phyloP scores from a whole-genome alignment of 2,888 invertebrate species.

The Pterostichus niger region DNA sequence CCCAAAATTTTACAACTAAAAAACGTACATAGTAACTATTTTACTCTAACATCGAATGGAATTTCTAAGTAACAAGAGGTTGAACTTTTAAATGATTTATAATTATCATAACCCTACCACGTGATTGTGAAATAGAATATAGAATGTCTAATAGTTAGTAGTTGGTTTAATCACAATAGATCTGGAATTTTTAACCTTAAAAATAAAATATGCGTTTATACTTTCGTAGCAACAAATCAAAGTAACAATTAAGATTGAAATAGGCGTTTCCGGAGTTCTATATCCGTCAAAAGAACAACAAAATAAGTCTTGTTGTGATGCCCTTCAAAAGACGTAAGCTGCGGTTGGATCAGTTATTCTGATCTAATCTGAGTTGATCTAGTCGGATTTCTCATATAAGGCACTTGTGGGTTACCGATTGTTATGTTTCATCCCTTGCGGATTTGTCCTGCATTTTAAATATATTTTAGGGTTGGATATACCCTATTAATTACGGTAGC shows the following conservation, averaged over 20 bases:
- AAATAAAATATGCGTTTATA: background rate
- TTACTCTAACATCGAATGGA: background rate
- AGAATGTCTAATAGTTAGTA: background rate
- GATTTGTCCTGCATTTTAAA: no score
- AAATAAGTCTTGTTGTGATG: background rate
- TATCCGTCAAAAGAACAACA: background rate
- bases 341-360: background rate
- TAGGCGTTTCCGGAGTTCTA: constrained; percentile 37
- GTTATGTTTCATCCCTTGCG: no score
- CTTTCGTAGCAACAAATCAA: constrained; percentile 23
- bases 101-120: background rate
- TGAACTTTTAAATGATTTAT: background rate
- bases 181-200: constrained; percentile 6
- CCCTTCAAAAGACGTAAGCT: constrained; percentile 10
- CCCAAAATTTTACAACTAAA: background rate
- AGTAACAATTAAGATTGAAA: constrained; percentile 5
- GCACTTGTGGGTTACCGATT: no score
- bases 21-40: background rate
- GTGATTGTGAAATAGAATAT: background rate
- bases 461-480: no score
- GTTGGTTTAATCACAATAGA: background rate
- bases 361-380: constrained; percentile 6
- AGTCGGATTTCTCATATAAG: background rate
- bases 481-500: no score
- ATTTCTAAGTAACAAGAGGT: background rate